A percentile compares a stretch with the other conserved stretches of the same genome.
These are phyloP conservation scores for Peromyscus aztecus DNA, from an alignment of 2,797 vertebrate genomes.

Conservation along the genomic window DNA sequence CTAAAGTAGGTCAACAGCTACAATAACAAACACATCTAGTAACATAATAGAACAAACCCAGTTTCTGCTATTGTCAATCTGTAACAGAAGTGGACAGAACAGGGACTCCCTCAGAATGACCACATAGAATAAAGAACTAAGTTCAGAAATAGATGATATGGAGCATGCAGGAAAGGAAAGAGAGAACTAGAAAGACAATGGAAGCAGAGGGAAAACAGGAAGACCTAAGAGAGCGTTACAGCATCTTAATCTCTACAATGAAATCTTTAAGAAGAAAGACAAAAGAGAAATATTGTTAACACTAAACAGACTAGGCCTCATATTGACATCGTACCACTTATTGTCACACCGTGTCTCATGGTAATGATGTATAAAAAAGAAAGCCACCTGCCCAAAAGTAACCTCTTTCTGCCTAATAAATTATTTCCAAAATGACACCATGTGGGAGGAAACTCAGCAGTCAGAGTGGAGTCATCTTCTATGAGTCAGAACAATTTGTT, in stretches of 20 bases:
- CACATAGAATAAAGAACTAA: not conserved
- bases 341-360: fast-evolving
- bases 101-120: not conserved
- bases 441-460: not conserved
- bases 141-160: not conserved
- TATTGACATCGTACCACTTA: not conserved
- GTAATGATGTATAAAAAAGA: not conserved
- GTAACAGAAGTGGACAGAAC: not conserved
- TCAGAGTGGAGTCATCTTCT: not conserved
- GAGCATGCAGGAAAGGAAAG: too few relatives aligned
- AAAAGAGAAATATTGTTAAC: not conserved
- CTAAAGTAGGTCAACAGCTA: not conserved
- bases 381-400: not conserved
- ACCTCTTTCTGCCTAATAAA: not conserved
- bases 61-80: not conserved
- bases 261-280: not conserved
- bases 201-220: not conserved
- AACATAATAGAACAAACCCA: not conserved
- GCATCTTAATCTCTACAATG: not conserved
- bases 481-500: not conserved
- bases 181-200: not conserved
- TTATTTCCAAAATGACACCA: not conserved
- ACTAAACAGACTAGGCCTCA: not conserved
- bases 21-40: not conserved
- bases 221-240: not conserved